Evolutionary conservation across 2,888 invertebrate species (phyloP), one percentile per base, ranked within the genome.

Genomic region (Vannuccia rotundouncinata): DNA sequence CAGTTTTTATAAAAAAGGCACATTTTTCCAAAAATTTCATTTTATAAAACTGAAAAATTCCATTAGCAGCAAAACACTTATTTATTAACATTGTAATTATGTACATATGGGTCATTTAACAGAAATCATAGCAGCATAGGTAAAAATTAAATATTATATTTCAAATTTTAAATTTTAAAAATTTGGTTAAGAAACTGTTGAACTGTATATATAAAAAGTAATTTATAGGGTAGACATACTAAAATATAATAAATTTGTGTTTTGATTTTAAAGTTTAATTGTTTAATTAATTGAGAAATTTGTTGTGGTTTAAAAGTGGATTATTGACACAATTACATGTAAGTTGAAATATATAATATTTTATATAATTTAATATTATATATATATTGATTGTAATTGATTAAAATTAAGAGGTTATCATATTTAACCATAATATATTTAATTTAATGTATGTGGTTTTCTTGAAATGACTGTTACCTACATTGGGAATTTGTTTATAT

Each of bases 351-450:
- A 45, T 45, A 45, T 45, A 45, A 45, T 10, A 27, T 66, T 5
- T 66, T 27, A 66, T 66, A 66, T 66, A 66, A 13, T 66, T 66
- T 66, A 66, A 27, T 66, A 66, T 2, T 5, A 66, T 66, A 66
- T 66, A 66, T 66, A 66, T 66, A 66, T 66, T 66, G 66, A 66
- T 66, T 66, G 66, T 66, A 66, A 66, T 66, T 66, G 25, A 66
- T 66, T 66, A 22, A 66, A 66, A 66, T 22, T 17, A 22, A 66
- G 2, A 66, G 13, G 5, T 66, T 66, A 22, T 66, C 25, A n/a
- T 22, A 22, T 66, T n/a, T 13, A 66, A 66, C 66, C 66, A 66
- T 66, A n/a, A 66, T 22, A 5, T n/a, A n/a, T 66, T 5, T 22
- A 17, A 66, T 5, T 66, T 22, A 45, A 45, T 45, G 45, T 45